These are phyloP conservation scores for Pseudomyrmex sp. DNA, from an alignment of 1,140 invertebrate genomes.

Conservation along the genomic window DNA sequence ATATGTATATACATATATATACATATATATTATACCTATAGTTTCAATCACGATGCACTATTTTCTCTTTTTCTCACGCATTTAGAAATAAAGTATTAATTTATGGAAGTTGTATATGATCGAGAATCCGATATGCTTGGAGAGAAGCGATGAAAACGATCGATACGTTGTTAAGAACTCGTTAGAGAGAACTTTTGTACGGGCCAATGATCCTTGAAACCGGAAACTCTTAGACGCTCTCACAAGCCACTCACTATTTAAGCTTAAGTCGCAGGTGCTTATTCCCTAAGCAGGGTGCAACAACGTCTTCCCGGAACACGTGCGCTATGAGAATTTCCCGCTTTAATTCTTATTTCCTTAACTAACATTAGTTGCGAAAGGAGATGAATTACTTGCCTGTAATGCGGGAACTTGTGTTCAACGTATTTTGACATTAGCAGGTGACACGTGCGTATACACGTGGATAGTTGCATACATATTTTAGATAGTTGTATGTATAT, in stretches of 20 bases:
- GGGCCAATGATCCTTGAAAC: slow-evolving; percentile 58
- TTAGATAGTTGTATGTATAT: too few species aligned
- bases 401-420: slow-evolving; percentile 40
- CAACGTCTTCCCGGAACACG: slow-evolving; percentile 36
- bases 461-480: background rate
- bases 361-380: background rate
- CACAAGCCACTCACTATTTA: slow-evolving; percentile 20
- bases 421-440: slow-evolving; percentile 39
- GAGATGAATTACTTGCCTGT: slow-evolving; percentile 27
- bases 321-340: slow-evolving; percentile 49
- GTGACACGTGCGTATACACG: slow-evolving; percentile 23
- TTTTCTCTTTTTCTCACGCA: background rate
- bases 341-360: slow-evolving; percentile 10
- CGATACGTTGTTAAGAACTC: slow-evolving; percentile 46
- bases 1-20: too few species aligned
- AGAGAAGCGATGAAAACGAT: slow-evolving; percentile 40
- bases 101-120: slow-evolving; percentile 17
- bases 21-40: background rate
- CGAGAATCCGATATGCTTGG: slow-evolving; percentile 25
- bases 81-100: slow-evolving; percentile 5
- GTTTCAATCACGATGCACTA: background rate
- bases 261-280: slow-evolving; percentile 45
- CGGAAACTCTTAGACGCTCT: slow-evolving; percentile 43
- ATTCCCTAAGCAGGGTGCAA: background rate
- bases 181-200: slow-evolving; percentile 38